These are phyloP conservation scores for Dermatemys mawii DNA, from an alignment of 2,113 vertebrate genomes.

Conservation along the genomic window DNA sequence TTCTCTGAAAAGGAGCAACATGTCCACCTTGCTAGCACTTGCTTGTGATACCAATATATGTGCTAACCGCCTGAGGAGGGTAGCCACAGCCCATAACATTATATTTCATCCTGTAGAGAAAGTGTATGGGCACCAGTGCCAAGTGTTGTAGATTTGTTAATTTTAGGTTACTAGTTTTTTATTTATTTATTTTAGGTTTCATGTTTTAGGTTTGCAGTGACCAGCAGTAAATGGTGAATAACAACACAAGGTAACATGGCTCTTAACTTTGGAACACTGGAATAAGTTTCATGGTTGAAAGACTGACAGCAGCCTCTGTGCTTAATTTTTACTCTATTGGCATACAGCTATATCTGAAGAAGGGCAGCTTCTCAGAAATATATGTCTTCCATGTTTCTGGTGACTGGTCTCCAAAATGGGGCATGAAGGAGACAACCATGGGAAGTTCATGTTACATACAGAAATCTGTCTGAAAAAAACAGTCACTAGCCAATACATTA, in stretches of 20 bases:
- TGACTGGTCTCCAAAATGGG: neutral
- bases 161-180: neutral
- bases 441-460: neutral
- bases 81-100: neutral
- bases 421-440: neutral
- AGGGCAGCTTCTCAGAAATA: neutral
- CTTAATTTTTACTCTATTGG: neutral
- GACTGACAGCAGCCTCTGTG: neutral
- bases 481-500: neutral
- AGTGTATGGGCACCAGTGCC: neutral
- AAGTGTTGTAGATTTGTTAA: neutral
- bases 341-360: neutral
- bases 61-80: neutral
- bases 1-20: neutral
- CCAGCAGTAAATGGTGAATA: neutral
- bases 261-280: neutral
- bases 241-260: neutral
- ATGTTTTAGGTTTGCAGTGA: neutral
- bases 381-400: neutral
- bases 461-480: neutral
- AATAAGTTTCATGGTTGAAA: neutral
- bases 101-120: neutral
- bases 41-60: neutral
- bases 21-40: neutral
- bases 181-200: neutral